Base-by-base conservation (phyloP, 2,888 invertebrate species). In the Thera britannica region DNA sequence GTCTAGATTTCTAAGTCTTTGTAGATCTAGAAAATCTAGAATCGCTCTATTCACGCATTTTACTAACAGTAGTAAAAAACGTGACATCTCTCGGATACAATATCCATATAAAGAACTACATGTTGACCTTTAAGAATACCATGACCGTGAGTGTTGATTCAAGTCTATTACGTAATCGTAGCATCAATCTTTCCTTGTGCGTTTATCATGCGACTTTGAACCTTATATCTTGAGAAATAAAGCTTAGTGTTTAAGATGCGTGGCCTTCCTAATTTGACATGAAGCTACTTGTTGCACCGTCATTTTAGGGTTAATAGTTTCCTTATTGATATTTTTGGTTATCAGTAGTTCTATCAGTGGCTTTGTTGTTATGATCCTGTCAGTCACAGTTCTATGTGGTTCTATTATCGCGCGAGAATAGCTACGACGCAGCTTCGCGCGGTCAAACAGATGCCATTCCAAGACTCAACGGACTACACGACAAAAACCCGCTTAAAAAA, bases 131-230 rank as follows among this genome's bases (percentile, higher is more conserved):
- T 83, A 82, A 83, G 81, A 82, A 85, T 83, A 81, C 90, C 90
- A 81, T 92, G 92, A 90, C 90, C 92, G 87, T 92, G 91, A 89
- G 86, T 84, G 81, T 84, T 81, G 87, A 85, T 89, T 89, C 88
- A 83, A 85, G 87, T 84, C 85, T 80, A 82, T 92, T 91, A 89
- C 89, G 90, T 90, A 90, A 91, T 80, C 79, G 81, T 79, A 86
- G 82, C 83, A 85, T 80, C 86, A 87, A 86, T 88, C 85, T 86
- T 86, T 86, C 84, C 83, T 86, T 74, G 80, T 74, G 77, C 73
- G 62, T 57, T 68, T 67, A 63, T 38, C 38, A 69, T 8, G 7
- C 41, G 1, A 75, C 63, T 68, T 46, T 46, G 9, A 41, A 72
- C 76, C 73, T 62, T 81, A 74, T 7, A 0, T 0, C 0, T 23